These are phyloP conservation scores for Heliangelus exortis DNA, from an alignment of 2,797 vertebrate genomes.

Conservation along the genomic window DNA sequence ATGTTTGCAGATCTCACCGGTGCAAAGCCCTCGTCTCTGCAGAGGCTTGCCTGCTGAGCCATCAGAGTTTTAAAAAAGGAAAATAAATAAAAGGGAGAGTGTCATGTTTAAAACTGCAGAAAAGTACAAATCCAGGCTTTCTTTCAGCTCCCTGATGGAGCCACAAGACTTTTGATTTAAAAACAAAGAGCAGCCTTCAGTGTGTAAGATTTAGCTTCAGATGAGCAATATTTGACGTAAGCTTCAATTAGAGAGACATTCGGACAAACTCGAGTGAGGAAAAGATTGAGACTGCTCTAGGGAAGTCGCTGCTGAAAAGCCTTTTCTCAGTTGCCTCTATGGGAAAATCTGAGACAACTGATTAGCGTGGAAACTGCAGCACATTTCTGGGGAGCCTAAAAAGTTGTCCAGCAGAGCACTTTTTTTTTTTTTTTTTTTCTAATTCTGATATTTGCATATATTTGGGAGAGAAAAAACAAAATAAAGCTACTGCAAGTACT, in stretches of 20 bases:
- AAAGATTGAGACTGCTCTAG: background rate
- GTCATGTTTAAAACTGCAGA: conserved; percentile 42
- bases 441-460: background rate
- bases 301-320: background rate
- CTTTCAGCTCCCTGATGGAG: conserved; percentile 3
- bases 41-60: conserved; percentile 52
- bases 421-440: background rate
- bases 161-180: conserved; percentile 7
- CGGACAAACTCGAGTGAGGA: background rate
- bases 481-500: background rate
- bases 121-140: conserved; percentile 19
- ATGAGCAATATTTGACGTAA: conserved; percentile 19
- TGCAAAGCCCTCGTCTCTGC: conserved; percentile 35
- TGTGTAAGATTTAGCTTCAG: background rate
- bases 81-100: conserved; percentile 1
- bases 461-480: background rate
- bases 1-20: conserved; percentile 57
- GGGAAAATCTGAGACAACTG: accelerated
- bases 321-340: background rate
- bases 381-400: background rate
- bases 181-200: background rate
- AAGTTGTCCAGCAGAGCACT: background rate
- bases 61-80: conserved; percentile 27
- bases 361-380: background rate
- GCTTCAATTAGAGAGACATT: background rate